These are phyloP conservation scores for Elaphurus davidianus DNA, from an alignment of 2,113 vertebrate genomes.

Conservation along the genomic window DNA sequence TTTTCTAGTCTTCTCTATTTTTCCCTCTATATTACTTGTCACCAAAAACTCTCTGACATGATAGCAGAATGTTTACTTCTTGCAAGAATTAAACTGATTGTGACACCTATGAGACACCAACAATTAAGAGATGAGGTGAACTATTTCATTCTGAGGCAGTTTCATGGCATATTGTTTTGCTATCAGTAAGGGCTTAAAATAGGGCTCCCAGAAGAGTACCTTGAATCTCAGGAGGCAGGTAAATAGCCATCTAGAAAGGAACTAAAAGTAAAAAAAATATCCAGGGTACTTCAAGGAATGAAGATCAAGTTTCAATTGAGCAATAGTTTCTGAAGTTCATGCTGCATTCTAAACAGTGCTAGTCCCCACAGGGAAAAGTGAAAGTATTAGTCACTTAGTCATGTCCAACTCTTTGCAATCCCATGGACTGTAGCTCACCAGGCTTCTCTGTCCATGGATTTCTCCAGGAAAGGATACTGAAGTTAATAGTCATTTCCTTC, in stretches of 20 bases:
- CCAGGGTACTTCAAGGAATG: background rate
- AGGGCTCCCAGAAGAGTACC: background rate
- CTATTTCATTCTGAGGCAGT: background rate
- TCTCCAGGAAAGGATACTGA: too few relatives aligned
- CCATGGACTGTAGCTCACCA: too few relatives aligned
- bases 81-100: background rate
- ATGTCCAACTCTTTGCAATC: too few relatives aligned
- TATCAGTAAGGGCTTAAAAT: background rate
- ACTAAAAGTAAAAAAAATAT: background rate
- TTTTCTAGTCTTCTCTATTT: background rate
- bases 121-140: background rate
- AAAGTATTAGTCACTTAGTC: too few relatives aligned
- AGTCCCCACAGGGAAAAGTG: background rate
- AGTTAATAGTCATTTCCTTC: too few relatives aligned
- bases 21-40: background rate
- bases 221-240: background rate
- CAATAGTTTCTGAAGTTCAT: background rate
- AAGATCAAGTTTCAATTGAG: background rate
- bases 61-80: background rate
- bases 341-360: background rate
- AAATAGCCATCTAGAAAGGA: background rate
- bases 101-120: background rate
- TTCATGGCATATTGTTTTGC: background rate
- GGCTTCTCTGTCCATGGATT: too few relatives aligned
- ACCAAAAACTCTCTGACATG: background rate